Evolutionary conservation across 1,140 invertebrate genomes (phyloP).

Genomic region (Neotoxoptera formosana): DNA sequence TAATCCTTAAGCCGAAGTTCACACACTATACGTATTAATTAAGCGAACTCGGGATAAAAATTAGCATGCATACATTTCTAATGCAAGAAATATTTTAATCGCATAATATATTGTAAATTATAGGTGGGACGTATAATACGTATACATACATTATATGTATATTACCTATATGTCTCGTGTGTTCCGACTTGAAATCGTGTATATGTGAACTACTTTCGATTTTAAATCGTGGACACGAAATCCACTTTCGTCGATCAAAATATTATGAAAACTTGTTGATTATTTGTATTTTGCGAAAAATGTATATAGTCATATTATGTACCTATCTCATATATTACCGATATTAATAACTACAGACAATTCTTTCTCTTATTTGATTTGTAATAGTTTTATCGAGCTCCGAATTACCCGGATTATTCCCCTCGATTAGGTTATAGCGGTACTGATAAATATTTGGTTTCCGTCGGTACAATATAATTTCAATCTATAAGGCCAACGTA

Average conservation of each 20-base stretch:
- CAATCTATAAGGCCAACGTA: not conserved
- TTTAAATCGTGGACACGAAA: not conserved
- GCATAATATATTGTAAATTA: not conserved
- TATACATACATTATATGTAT: not conserved
- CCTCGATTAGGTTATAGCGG: not conserved
- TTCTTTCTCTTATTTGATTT: not conserved
- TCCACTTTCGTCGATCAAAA: conserved; percentile 22
- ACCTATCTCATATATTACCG: not conserved
- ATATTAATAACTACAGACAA: not conserved
- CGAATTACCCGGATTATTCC: not conserved
- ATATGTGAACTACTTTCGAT: conserved; percentile 24
- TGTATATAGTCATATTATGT: not conserved
- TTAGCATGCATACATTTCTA: not conserved
- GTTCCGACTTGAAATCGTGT: not conserved
- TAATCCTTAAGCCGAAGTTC: not conserved
- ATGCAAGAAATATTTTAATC: not conserved
- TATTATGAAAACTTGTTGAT: conserved; percentile 2
- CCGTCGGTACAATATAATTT: not conserved
- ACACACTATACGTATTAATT: not conserved
- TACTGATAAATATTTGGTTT: not conserved
- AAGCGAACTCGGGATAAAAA: not conserved
- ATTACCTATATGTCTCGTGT: not conserved
- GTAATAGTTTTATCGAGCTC: not conserved
- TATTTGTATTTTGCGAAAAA: not conserved
- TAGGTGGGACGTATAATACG: not conserved